Conservation (phyloP, 1,140 invertebrate genomes). For the Sarcophaga peregrina region DNA sequence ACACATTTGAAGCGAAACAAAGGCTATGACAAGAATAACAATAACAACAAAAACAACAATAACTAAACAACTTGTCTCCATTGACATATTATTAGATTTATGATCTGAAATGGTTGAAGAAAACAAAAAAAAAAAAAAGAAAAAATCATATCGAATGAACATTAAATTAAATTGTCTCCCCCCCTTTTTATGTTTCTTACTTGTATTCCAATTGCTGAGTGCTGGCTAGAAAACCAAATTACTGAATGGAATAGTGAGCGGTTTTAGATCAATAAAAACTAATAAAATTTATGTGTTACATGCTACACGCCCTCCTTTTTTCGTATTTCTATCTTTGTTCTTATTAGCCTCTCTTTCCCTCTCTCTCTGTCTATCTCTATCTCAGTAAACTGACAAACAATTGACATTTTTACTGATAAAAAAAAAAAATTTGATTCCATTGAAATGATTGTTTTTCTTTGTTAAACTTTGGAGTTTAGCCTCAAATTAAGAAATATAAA, state of each 20-base stretch:
- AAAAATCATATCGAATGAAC: neutral
- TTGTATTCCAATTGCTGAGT: neutral
- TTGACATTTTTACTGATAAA: neutral
- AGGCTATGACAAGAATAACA: too few species aligned
- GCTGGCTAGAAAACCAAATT: too few species aligned
- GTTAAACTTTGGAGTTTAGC: neutral
- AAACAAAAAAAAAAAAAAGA: too few species aligned
- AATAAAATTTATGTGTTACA: slow-evolving; percentile 1
- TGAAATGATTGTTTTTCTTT: neutral
- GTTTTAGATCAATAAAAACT: neutral
- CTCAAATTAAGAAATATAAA: slow-evolving; percentile 17
- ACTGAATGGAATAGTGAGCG: neutral
- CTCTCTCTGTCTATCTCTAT: too few species aligned
- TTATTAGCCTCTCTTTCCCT: too few species aligned
- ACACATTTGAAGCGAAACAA: too few species aligned
- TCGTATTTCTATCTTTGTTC: too few species aligned
- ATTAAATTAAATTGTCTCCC: slow-evolving; percentile 12
- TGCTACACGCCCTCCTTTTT: neutral
- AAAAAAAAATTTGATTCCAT: neutral
- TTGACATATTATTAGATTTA: slow-evolving; percentile 25
- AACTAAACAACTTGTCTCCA: neutral
- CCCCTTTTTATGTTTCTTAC: too few species aligned
- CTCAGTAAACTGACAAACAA: neutral
- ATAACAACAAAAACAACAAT: neutral
- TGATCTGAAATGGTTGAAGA: neutral